Conservation (phyloP, 2,113 vertebrate species). For the Ifrita kowaldi region DNA sequence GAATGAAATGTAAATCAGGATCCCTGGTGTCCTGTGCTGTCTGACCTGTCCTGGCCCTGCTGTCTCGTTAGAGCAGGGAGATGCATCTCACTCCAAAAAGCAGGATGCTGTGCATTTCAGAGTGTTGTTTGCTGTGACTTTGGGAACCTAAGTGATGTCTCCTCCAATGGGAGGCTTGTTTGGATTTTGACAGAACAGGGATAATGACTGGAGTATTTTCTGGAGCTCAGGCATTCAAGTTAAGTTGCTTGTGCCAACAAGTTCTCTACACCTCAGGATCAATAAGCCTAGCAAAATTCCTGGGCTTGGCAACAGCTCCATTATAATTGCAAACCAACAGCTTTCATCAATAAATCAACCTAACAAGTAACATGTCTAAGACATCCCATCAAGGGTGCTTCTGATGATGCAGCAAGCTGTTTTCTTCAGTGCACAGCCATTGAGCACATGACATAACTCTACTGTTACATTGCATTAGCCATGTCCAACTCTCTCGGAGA, state of each 20-base stretch:
- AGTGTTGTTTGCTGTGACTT: neutral
- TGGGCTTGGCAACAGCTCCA: neutral
- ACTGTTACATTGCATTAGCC: neutral
- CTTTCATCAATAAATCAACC: constrained; percentile 42
- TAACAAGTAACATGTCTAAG: constrained; percentile 14
- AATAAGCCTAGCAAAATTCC: constrained; percentile 20
- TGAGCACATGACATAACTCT: neutral
- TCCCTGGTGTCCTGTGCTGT: neutral
- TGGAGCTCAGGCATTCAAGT: neutral
- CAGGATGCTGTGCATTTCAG: neutral
- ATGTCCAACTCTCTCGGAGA: neutral
- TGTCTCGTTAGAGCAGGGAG: neutral
- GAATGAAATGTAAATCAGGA: neutral
- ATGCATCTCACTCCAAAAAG: neutral
- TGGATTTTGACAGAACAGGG: neutral
- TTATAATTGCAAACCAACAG: constrained; percentile 37
- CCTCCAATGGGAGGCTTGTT: neutral
- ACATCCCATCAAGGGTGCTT: neutral
- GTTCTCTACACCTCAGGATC: neutral
- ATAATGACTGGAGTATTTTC: neutral
- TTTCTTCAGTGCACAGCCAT: neutral
- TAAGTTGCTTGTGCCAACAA: neutral
- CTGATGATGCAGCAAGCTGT: constrained; percentile 19
- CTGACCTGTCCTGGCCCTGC: neutral
- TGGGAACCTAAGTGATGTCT: neutral